Base-by-base conservation (phyloP, 2,888 invertebrate genomes). In the Amphiduros pacificus region DNA sequence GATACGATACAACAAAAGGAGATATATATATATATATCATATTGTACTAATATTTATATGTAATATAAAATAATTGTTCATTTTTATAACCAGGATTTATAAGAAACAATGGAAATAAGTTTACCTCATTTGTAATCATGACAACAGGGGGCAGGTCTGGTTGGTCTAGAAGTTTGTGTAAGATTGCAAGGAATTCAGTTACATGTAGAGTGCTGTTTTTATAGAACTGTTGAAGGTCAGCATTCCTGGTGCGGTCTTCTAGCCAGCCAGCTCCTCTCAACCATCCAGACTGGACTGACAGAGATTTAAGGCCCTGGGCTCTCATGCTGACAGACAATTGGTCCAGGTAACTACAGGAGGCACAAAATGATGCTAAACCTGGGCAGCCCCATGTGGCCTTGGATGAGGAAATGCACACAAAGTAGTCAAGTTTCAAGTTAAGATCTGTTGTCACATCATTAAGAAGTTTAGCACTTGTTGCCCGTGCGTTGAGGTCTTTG, bases 121-220 rank as follows among this genome's bases (percentile, higher is more conserved):
- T 55, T 52, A 59, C 59, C 59, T 59, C 48, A 52, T 59, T 52
- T 1, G 48, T 36, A 52, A 59, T 26, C n/a, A 28, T 36, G 20
- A 59, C 32, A n/a, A 59, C 59, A 24, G 59, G 24, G 1, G 59
- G 59, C 26, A 40, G n/a, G 36, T 59, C 59, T 22, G 28, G 20
- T n/a, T 6, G 11, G 24, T 4, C 28, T 17, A 59, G 51, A 9
- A 59, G 11, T 28, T 40, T 50, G n/a, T 59, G 36, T 9, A 59
- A 52, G 17, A 52, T 27, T 6, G 44, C 59, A 9, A 59, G 32
- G 59, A 40, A 51, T 27, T 51, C 52, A n/a, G 24, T 50, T 24
- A 59, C 22, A 20, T 55, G 55, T 11, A 55, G 55, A 26, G 36
- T 24, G 20, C 40, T 36, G 27, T 41, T 27, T 26, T 40, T 55